Evolutionary conservation across 1,140 invertebrate genomes (phyloP).

Genomic region (Drosophila carrolli): DNA sequence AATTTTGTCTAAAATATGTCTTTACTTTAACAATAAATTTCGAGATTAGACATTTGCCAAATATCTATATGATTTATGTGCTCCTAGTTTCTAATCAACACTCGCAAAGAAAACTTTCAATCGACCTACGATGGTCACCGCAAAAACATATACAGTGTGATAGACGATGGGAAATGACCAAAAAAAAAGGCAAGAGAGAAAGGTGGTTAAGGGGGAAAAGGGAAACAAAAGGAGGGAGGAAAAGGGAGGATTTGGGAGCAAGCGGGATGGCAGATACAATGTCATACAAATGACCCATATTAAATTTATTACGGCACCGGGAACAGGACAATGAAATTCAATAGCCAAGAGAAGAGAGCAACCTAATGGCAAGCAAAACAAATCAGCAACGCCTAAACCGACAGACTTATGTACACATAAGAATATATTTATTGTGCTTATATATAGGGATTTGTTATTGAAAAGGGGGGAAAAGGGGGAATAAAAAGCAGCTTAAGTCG

Average conservation of each 20-base stretch:
- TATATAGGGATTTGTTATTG: conserved; percentile 30
- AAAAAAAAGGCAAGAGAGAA: conserved; percentile 23
- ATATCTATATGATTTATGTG: no score
- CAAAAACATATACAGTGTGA: conserved; percentile 55
- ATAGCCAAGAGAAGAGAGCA: conserved; percentile 55
- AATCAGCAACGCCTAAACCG: conserved; percentile 66
- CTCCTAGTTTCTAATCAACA: conserved; percentile 1
- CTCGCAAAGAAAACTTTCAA: conserved; percentile 12
- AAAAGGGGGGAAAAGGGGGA: background rate
- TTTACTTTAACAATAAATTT: no score
- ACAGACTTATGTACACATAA: conserved; percentile 35
- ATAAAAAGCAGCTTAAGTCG: conserved; percentile 73
- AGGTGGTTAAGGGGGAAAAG: conserved; percentile 6
- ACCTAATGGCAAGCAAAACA: conserved; percentile 80
- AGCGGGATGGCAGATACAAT: conserved; percentile 53
- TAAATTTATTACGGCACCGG: conserved; percentile 77
- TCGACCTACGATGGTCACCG: conserved; percentile 48
- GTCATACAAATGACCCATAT: conserved; percentile 83
- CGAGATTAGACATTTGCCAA: no score
- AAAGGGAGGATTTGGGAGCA: conserved; percentile 3
- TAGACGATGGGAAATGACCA: conserved; percentile 66
- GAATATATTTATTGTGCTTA: conserved; percentile 37
- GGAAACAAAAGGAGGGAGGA: conserved; percentile 4
- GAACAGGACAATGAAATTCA: conserved; percentile 80
- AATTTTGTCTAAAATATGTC: no score